Evolutionary conservation across 2,888 invertebrate species (phyloP), one percentile per base, ranked within the genome.

Genomic region (Standfussiana lucernea): DNA sequence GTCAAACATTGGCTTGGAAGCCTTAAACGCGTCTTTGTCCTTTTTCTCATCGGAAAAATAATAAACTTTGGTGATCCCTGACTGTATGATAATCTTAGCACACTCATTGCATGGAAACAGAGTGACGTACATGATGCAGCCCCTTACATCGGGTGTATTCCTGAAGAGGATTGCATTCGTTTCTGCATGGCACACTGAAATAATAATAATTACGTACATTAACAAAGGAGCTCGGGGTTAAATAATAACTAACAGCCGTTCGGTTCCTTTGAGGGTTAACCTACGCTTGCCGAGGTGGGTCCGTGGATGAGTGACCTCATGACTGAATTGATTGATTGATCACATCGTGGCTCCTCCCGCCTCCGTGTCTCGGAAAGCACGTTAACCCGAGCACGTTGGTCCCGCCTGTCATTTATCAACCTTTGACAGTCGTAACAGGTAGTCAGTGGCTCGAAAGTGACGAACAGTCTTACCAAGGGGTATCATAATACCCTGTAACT

Each of bases 141-240:
- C 69, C n/a, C 8, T 69, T 10, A 73, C 18, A n/a, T 69, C 32
- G 6, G 35, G 0, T 35, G 53, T 32, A n/a, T 42, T 56, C 69
- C 69, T 73, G 35, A 35, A 40, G 1, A n/a, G 1, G 10, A 69
- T 56, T 42, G 69, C 73, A n/a, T 73, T 73, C 13, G 6, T 21
- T 56, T 73, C 73, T 21, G 73, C 73, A 35, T 69, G 69, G 32
- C 73, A 73, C n/a, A 73, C 73, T 69, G 73, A 42, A 72, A 72
- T 72, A 66, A 28, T 24, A 1, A 66, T 28, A 32, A 69, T 40
- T 28, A 13, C n/a, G 32, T 7, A 15, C 28, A 32, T 56, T 56
- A 56, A 28, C 56, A 56, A 13, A 56, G 56, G 28, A 18, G 28
- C 28, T 56, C 56, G 28, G 10, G 15, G 8, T 15, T n/a, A 37